A percentile compares a stretch with the other conserved stretches of the same genome.
These are phyloP conservation scores for Terebella lapidaria DNA, from an alignment of 2,888 invertebrate species.

Conservation along the genomic window DNA sequence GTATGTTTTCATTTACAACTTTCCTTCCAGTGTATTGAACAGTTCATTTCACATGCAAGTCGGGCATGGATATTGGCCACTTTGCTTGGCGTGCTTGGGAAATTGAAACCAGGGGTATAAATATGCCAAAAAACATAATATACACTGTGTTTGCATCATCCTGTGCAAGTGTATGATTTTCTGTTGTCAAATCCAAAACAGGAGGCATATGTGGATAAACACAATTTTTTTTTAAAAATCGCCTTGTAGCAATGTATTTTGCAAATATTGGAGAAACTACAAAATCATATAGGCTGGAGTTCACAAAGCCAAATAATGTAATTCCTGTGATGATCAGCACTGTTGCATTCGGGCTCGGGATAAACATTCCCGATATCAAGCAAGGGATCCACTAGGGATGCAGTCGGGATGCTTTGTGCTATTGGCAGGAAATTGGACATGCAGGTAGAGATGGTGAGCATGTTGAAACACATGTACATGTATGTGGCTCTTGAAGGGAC, in stretches of 20 bases:
- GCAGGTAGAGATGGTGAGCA: not conserved
- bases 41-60: not conserved
- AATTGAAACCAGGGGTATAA: not conserved
- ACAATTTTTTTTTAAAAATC: not conserved
- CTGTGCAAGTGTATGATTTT: not conserved
- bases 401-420: too few species aligned
- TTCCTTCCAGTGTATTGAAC: too few species aligned
- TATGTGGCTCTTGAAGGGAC: conserved; percentile 3
- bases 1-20: too few species aligned
- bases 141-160: not conserved
- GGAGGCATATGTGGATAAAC: not conserved
- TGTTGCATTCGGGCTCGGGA: not conserved
- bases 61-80: not conserved
- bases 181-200: not conserved
- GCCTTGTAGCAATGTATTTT: not conserved
- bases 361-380: too few species aligned
- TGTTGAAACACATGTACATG: not conserved
- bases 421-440: too few species aligned
- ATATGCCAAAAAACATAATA: not conserved
- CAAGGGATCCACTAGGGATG: not conserved
- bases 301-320: not conserved
- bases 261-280: not conserved
- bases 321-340: not conserved
- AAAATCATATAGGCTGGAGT: not conserved
- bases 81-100: not conserved